Percentiles rank a stretch among this genome's conserved stretches.
These are phyloP conservation scores for Halocynthia aurantium DNA, from an alignment of 23 tunicate species.

Conservation along the genomic window DNA sequence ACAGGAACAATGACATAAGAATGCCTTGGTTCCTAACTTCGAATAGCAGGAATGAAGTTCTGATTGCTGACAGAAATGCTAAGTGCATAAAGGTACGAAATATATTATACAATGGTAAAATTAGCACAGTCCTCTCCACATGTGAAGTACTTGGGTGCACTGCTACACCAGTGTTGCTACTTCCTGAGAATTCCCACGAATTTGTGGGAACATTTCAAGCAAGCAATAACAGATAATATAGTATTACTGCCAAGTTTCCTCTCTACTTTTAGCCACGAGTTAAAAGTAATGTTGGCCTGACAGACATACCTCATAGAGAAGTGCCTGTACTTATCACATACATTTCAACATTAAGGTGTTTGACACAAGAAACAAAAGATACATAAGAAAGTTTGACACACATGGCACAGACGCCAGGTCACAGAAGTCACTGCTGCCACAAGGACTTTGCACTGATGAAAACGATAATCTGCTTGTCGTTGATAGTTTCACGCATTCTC, in stretches of 20 bases:
- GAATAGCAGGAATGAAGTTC: constrained; percentile 43
- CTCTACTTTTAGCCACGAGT: too few relatives aligned
- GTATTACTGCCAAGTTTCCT: too few relatives aligned
- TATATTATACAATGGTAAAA: neutral
- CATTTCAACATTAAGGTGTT: constrained; percentile 29
- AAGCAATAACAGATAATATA: too few relatives aligned
- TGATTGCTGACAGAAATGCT: constrained; percentile 62
- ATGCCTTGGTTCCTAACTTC: constrained; percentile 82
- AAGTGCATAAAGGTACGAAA: constrained; percentile 56
- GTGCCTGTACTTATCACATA: constrained; percentile 1
- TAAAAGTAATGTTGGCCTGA: too few relatives aligned
- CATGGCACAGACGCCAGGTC: constrained; percentile 54
- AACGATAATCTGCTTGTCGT: constrained; percentile 69
- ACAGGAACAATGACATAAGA: constrained; percentile 58
- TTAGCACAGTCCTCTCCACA: neutral
- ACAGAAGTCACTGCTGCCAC: constrained; percentile 48
- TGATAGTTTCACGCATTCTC: constrained; percentile 34
- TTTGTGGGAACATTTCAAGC: too few relatives aligned
- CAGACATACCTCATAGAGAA: neutral
- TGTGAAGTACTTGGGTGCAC: neutral
- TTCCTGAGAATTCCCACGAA: neutral
- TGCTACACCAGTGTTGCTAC: neutral
- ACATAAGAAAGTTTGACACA: constrained; percentile 36
- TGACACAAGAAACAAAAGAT: constrained; percentile 39
- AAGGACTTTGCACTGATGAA: constrained; percentile 73